These are phyloP conservation scores for Ectropis grisescens DNA, from an alignment of 1,140 invertebrate genomes.

Conservation along the genomic window DNA sequence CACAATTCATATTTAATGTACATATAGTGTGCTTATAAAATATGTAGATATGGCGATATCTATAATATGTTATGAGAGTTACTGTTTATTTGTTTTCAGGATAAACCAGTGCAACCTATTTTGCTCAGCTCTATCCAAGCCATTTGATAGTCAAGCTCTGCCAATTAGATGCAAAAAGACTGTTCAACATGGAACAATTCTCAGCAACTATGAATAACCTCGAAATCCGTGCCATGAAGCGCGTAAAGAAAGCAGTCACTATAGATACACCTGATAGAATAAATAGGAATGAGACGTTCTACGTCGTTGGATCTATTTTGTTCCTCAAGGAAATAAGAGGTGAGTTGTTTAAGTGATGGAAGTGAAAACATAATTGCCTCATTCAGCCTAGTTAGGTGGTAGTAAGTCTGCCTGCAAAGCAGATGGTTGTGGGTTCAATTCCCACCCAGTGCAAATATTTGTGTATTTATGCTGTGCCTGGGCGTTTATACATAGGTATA, in stretches of 20 bases:
- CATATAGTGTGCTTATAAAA: too few relatives aligned
- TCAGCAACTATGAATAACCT: slow-evolving; percentile 38
- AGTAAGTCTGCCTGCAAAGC: too few relatives aligned
- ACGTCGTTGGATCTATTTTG: slow-evolving; percentile 47
- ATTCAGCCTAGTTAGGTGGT: too few relatives aligned
- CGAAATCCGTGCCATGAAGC: slow-evolving; percentile 47
- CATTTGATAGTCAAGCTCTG: slow-evolving; percentile 50
- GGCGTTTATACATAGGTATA: too few relatives aligned
- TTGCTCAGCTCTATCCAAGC: slow-evolving; percentile 76
- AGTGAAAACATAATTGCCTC: too few relatives aligned
- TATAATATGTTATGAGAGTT: too few relatives aligned
- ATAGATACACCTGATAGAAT: slow-evolving; percentile 45
- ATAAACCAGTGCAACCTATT: slow-evolving; percentile 53
- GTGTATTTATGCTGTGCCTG: too few relatives aligned
- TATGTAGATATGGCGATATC: too few relatives aligned
- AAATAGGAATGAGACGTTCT: slow-evolving; percentile 42
- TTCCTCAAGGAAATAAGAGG: slow-evolving; percentile 62
- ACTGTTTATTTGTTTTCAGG: too few relatives aligned
- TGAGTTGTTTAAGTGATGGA: slow-evolving; percentile 12
- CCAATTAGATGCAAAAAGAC: slow-evolving; percentile 76
- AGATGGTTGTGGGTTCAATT: too few relatives aligned
- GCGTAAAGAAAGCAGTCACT: slow-evolving; percentile 36
- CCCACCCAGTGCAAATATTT: too few relatives aligned
- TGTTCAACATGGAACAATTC: slow-evolving; percentile 67
- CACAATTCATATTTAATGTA: too few relatives aligned